These are phyloP conservation scores for Atta colombica DNA, from an alignment of 1,140 invertebrate species.

Conservation along the genomic window DNA sequence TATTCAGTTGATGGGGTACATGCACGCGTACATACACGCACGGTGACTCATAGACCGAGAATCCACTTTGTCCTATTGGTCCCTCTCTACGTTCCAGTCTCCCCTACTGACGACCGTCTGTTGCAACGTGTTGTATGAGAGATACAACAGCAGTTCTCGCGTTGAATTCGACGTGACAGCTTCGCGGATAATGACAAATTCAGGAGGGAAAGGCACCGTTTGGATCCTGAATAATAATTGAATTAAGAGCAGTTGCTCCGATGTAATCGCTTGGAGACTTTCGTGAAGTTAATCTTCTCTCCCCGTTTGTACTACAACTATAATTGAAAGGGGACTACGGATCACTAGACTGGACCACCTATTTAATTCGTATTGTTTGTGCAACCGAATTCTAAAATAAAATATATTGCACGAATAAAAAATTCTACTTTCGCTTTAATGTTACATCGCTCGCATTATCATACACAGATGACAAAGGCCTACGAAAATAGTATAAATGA, in stretches of 20 bases:
- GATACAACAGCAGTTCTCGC: slow-evolving; percentile 45
- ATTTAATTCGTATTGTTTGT: slow-evolving; percentile 2
- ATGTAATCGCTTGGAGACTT: slow-evolving; percentile 2
- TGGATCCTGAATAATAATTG: slow-evolving; percentile 37
- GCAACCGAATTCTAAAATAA: background rate
- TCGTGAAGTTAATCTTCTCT: slow-evolving; percentile 18
- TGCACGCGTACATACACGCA: background rate
- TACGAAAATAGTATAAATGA: background rate
- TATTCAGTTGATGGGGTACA: slow-evolving; percentile 19
- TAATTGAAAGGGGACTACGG: slow-evolving; percentile 4
- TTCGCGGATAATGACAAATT: slow-evolving; percentile 21
- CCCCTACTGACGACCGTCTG: background rate
- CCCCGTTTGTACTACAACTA: background rate
- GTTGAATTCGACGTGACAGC: slow-evolving; percentile 36
- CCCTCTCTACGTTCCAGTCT: background rate
- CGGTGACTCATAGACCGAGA: slow-evolving; percentile 71
- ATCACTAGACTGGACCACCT: background rate
- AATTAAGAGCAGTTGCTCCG: background rate
- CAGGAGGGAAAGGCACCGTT: background rate
- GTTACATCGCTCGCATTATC: background rate
- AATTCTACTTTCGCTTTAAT: background rate
- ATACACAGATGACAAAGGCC: background rate
- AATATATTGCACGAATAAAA: background rate
- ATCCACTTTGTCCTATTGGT: slow-evolving; percentile 75
- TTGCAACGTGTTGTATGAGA: slow-evolving; percentile 36